Conservation (phyloP, 2,888 invertebrate genomes). For the Tanaodytes sp. region DNA sequence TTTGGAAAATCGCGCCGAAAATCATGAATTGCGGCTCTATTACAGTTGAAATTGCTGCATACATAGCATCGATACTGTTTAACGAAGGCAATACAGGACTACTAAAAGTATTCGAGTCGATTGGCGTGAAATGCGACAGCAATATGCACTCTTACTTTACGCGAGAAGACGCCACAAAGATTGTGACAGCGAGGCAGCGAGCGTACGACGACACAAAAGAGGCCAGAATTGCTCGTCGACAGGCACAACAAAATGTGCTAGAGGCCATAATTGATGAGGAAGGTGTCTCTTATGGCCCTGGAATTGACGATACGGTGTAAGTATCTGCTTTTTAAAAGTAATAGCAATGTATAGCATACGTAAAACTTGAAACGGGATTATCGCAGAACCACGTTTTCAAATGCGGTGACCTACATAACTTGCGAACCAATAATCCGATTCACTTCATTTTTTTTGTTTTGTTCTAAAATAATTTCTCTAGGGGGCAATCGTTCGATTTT, state of each 20-base stretch:
- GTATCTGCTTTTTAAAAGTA: slow-evolving; percentile 4
- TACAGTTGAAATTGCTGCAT: slow-evolving; percentile 13
- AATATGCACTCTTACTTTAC: slow-evolving; percentile 49
- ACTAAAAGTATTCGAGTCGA: slow-evolving; percentile 6
- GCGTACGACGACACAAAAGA: slow-evolving; percentile 40
- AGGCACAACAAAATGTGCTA: slow-evolving; percentile 27
- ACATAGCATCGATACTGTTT: slow-evolving; percentile 26
- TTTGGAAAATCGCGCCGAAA: slow-evolving; percentile 22
- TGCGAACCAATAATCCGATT: slow-evolving; percentile 1
- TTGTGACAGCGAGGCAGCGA: slow-evolving; percentile 45
- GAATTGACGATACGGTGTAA: slow-evolving; percentile 20
- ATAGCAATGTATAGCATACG: not conserved
- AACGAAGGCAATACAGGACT: slow-evolving; percentile 58
- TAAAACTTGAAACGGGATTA: slow-evolving; percentile 20
- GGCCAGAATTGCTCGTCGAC: slow-evolving; percentile 47
- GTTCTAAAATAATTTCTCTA: slow-evolving; percentile 4
- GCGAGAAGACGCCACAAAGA: slow-evolving; percentile 50
- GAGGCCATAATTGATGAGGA: slow-evolving; percentile 33
- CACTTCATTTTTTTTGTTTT: not conserved
- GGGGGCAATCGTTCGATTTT: slow-evolving; percentile 2
- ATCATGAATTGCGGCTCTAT: not conserved
- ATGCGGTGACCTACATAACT: slow-evolving; percentile 1
- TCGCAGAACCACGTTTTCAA: slow-evolving; percentile 2
- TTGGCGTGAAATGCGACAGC: slow-evolving; percentile 20
- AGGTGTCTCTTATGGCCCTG: slow-evolving; percentile 20